Base-by-base conservation (phyloP, 2,797 vertebrate species). In the Ptychobarbus kaznakovi region DNA sequence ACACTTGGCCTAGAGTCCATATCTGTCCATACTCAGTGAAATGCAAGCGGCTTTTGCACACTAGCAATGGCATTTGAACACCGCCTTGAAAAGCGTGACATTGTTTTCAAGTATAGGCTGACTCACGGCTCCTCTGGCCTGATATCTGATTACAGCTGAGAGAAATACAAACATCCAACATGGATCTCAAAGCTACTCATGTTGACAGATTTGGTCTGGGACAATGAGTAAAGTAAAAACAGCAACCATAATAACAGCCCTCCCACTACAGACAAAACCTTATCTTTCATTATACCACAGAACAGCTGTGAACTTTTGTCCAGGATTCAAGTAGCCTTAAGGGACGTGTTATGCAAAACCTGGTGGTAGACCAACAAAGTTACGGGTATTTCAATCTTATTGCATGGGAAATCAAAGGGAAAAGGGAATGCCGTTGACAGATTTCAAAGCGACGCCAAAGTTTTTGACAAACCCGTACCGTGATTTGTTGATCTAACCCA, bases 81-180 rank as follows among this genome's bases (percentile, higher is more conserved):
- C 40, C 68, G 53, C 51, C 75, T 25, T 72, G 82, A 75, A 66
- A 88, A 90, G 84, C 87, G 84, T 91, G 87, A 51, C 53, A 82
- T 80, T 86, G 82, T 80, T 80, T 85, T 78, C 46, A 74, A 18
- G 35, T 32, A 38, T 56, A 82, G 65, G 86, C 82, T 81, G 84
- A 51, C 77, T 87, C n/a, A 53, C 25, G 18, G 74, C 69, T 81
- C 81, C 76, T 86, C 83, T 74, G 61, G 74, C 80, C 85, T 91
- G 91, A 92, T 93, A 93, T 93, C 92, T 93, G 93, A 94, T 94
- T 92, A 89, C 86, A 87, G 51, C 91, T 89, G 90, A 92, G 90
- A 0, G 73, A 92, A 94, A 93, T 89, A 87, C 87, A 93, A 94
- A 94, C 92, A 94, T 40, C 9, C 66, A 86, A 80, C 35, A 58